Evolutionary conservation across 2,888 invertebrate genomes (phyloP), one percentile per base, ranked within the genome.

Genomic region (Trilocha varians): DNA sequence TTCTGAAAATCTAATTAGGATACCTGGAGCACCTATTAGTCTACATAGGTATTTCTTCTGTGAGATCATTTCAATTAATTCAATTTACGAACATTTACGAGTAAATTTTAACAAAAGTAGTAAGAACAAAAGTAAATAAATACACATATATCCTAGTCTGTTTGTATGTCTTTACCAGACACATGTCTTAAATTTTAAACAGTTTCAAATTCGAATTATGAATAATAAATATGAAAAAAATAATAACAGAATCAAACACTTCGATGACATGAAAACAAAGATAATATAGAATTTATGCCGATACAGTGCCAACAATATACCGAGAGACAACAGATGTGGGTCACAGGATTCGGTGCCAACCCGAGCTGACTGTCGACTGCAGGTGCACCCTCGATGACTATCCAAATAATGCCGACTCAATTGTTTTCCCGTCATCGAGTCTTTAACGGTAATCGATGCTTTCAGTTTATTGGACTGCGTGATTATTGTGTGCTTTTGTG

Each of bases 321-420:
- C 35, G 40, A 40, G 17, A 41, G 38, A 38, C 42, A 43, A 15
- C 13, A 36, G 33, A 65, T 59, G 41, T 65, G 49, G 66, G 66
- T 63, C 65, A 57, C 53, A 57, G 55, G 57, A 65, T 50, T 59
- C 60, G 53, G 54, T 53, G 49, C 50, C 59, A 56, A 62, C 55
- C 49, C 38, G 47, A 44, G 36, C 43, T 41, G 41, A 44, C 25
- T 15, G 45, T 42, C 43, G 36, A 48, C 45, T 61, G 45, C 64
- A 65, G 62, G 57, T 62, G 61, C 45, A 43, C 35, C 34, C 43
- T 25, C 34, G 40, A 39, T 41, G 43, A 45, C 48, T 49, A 47
- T 52, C 51, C 48, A 50, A 55, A 48, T 25, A 11, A 25, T 25
- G 6, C 25, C 25, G 25, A 25, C 25, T 25, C 25, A 25, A 25